phyloP scores from a whole-genome alignment of 1,140 invertebrate species.

The Trachelipus rathkii region DNA sequence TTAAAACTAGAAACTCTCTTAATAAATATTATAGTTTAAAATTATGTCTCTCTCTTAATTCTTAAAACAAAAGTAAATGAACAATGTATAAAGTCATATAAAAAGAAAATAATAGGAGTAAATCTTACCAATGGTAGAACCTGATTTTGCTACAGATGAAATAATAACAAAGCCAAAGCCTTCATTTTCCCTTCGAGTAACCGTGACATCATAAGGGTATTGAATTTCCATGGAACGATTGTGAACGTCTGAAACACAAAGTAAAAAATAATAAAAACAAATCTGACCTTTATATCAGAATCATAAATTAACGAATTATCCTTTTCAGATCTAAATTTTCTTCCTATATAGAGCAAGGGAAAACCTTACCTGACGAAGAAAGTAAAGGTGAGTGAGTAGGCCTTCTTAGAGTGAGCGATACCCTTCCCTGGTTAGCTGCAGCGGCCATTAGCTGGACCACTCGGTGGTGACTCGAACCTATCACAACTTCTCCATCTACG shows the following conservation, averaged over 20 bases:
- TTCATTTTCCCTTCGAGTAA: constrained; percentile 85
- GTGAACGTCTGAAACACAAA: constrained; percentile 43
- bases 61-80: too few species aligned
- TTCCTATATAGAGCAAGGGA: background rate
- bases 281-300: too few species aligned
- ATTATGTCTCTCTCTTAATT: too few species aligned
- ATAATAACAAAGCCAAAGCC: constrained; percentile 99
- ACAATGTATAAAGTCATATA: too few species aligned
- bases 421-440: constrained; percentile 71
- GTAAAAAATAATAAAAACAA: too few species aligned
- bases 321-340: too few species aligned
- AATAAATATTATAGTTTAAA: too few species aligned
- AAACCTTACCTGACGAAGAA: constrained; percentile 20
- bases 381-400: constrained; percentile 50
- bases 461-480: constrained; percentile 80
- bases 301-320: too few species aligned
- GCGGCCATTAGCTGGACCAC: constrained; percentile 85
- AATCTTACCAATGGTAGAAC: constrained; percentile 78
- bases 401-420: constrained; percentile 66
- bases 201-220: constrained; percentile 74
- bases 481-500: constrained; percentile 74
- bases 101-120: background rate
- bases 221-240: constrained; percentile 44
- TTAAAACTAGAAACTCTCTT: too few species aligned
- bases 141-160: constrained; percentile 87